These are phyloP conservation scores for Amblyraja radiata DNA, from an alignment of 2,797 vertebrate genomes.

Conservation along the genomic window DNA sequence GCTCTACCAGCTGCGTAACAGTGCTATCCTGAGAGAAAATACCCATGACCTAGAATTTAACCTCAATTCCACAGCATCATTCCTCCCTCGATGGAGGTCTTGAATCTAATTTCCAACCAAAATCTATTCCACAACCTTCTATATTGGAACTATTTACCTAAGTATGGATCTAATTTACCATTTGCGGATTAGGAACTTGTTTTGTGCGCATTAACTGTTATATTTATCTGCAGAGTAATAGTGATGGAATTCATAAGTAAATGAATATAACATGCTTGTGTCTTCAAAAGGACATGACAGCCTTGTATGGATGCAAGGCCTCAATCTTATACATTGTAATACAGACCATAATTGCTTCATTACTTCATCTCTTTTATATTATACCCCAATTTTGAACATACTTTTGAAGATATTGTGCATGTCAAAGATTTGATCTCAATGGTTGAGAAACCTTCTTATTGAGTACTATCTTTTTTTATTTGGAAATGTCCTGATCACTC, in stretches of 20 bases:
- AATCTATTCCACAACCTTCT: background rate
- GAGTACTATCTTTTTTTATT: background rate
- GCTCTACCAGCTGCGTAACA: too few relatives aligned
- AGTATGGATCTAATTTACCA: too few relatives aligned
- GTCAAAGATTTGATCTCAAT: background rate
- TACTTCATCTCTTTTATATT: background rate
- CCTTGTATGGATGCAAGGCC: background rate
- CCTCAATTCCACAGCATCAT: background rate
- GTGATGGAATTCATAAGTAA: background rate
- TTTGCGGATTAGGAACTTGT: background rate
- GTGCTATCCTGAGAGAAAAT: background rate
- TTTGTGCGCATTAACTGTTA: background rate
- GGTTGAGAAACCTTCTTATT: background rate
- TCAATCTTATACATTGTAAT: background rate
- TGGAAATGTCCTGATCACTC: too few relatives aligned
- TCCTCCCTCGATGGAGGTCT: too few relatives aligned
- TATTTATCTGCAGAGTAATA: background rate
- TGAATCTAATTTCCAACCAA: background rate
- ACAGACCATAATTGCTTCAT: background rate
- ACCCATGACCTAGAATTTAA: background rate
- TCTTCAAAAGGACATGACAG: background rate
- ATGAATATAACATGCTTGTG: background rate
- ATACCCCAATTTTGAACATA: background rate
- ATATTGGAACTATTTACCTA: background rate
- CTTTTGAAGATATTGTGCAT: background rate